Evolutionary conservation across 2,888 invertebrate genomes (phyloP).

Genomic region (Noctua comes): DNA sequence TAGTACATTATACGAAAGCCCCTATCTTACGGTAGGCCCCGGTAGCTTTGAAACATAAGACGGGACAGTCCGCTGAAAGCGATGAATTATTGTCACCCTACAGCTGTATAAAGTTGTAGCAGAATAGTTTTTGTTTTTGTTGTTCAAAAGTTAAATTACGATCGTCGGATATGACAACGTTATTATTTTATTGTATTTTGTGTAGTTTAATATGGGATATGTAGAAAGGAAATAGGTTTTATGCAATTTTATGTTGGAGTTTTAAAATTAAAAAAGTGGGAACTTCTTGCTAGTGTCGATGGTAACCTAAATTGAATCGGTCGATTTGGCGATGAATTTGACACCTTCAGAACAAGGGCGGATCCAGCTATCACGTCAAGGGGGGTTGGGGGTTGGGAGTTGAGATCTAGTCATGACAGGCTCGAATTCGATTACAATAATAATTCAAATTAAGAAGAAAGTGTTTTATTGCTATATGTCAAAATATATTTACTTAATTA

Average conservation of each 20-base stretch:
- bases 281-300: neutral
- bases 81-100: slow-evolving; percentile 66
- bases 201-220: slow-evolving; percentile 26
- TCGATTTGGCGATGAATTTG: neutral
- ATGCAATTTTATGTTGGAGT: neutral
- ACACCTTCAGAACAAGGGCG: too few relatives aligned
- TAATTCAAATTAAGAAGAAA: too few relatives aligned
- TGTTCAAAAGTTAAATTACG: slow-evolving; percentile 75
- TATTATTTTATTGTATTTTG: slow-evolving; percentile 64
- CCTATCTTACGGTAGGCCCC: slow-evolving; percentile 47
- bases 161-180: slow-evolving; percentile 74
- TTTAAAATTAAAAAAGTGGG: neutral
- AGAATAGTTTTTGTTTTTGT: slow-evolving; percentile 73
- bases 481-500: too few relatives aligned
- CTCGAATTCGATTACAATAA: too few relatives aligned
- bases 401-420: too few relatives aligned
- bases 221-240: neutral
- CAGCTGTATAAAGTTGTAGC: slow-evolving; percentile 76
- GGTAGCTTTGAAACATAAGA: slow-evolving; percentile 62
- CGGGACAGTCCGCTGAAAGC: slow-evolving; percentile 62
- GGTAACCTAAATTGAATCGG: neutral
- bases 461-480: too few relatives aligned
- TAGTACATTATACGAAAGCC: slow-evolving; percentile 38
- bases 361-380: too few relatives aligned
- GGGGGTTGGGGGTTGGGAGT: too few relatives aligned